Conservation (phyloP, 2,797 vertebrate genomes). For the Anolis apletophallus region DNA sequence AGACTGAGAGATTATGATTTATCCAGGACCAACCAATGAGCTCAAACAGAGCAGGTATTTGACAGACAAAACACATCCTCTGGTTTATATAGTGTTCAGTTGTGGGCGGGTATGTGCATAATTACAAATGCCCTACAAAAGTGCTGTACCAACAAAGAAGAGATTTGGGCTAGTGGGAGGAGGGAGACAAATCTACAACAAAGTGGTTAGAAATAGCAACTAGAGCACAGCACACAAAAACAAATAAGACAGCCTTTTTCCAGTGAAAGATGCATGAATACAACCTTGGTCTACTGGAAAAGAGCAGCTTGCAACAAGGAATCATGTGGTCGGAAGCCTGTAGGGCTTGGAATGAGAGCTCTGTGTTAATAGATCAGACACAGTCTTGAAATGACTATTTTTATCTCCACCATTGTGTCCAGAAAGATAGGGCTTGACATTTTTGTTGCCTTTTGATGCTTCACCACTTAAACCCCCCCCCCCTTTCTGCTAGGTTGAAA, state of each 20-base stretch:
- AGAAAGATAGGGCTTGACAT: slow-evolving; percentile 62
- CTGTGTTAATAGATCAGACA: slow-evolving; percentile 63
- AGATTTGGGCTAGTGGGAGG: too few species aligned
- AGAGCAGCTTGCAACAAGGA: slow-evolving; percentile 42
- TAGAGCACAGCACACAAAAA: slow-evolving; percentile 52
- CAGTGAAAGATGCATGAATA: slow-evolving; percentile 60
- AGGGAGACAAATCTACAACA: not conserved
- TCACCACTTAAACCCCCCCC: slow-evolving; percentile 22
- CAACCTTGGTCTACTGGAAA: slow-evolving; percentile 48
- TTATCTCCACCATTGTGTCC: slow-evolving; percentile 63
- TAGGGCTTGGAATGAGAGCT: slow-evolving; percentile 47
- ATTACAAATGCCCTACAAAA: slow-evolving; percentile 47
- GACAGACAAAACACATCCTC: not conserved
- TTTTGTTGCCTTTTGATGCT: slow-evolving; percentile 57
- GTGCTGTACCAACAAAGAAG: slow-evolving; percentile 50
- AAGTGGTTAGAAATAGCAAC: slow-evolving; percentile 51
- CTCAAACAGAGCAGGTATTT: not conserved
- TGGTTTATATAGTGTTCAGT: not conserved
- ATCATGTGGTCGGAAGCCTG: slow-evolving; percentile 53
- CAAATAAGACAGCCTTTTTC: slow-evolving; percentile 57
- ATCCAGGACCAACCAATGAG: not conserved
- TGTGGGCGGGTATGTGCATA: slow-evolving; percentile 42
- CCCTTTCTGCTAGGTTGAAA: slow-evolving; percentile 25
- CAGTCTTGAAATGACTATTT: slow-evolving; percentile 58
- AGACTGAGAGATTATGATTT: not conserved